Evolutionary conservation across 2,888 invertebrate species (phyloP).

Genomic region (Frankliniella fusca): DNA sequence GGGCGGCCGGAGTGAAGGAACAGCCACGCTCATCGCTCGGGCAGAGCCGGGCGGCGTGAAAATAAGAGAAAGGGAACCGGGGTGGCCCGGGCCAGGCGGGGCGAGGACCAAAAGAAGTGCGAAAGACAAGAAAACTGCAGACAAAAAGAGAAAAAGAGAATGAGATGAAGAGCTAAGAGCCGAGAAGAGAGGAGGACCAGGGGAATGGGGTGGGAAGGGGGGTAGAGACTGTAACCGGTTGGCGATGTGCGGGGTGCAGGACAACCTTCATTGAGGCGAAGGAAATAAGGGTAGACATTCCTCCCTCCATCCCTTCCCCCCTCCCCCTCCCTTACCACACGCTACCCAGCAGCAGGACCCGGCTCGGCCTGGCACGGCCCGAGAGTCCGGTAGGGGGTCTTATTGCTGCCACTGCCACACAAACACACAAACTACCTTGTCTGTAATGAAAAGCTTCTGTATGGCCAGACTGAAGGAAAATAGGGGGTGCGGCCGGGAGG

Average conservation of each 20-base stretch:
- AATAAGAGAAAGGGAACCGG: too few species aligned
- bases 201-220: too few species aligned
- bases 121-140: too few species aligned
- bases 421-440: slow-evolving; percentile 10
- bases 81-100: too few species aligned
- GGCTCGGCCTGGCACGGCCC: not conserved
- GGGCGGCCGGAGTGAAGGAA: too few species aligned
- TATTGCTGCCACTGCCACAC: slow-evolving; percentile 10
- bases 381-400: not conserved
- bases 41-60: too few species aligned
- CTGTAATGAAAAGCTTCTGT: slow-evolving; percentile 2
- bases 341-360: not conserved
- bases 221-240: not conserved
- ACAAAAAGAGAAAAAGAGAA: too few species aligned
- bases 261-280: slow-evolving; percentile 5
- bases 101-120: too few species aligned
- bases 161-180: too few species aligned
- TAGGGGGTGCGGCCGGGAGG: not conserved
- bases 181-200: too few species aligned
- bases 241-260: slow-evolving; percentile 10
- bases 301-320: not conserved
- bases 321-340: not conserved
- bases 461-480: slow-evolving; percentile 5
- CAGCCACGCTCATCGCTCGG: too few species aligned
- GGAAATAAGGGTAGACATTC: slow-evolving; percentile 1